Percentiles rank a stretch among this genome's conserved stretches.
Evolutionary conservation across 2,797 vertebrate species (phyloP).

Genomic region (Crocidura indochinensis): DNA sequence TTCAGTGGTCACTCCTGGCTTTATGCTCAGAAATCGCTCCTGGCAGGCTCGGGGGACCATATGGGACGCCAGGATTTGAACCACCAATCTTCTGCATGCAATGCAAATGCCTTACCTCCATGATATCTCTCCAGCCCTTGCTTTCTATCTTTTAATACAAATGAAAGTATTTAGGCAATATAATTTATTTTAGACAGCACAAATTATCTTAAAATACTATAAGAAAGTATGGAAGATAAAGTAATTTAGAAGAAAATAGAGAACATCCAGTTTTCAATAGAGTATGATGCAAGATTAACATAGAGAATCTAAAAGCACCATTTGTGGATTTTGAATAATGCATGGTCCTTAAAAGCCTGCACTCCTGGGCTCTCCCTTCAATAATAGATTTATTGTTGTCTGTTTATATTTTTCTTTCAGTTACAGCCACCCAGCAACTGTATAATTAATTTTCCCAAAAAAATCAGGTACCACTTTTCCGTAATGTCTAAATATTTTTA

Average conservation of each 20-base stretch:
- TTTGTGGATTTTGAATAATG: conserved; percentile 1
- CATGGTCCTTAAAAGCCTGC: not conserved
- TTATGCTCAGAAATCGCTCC: too few relatives aligned
- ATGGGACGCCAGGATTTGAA: too few relatives aligned
- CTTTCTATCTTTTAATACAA: not conserved
- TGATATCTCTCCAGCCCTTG: too few relatives aligned
- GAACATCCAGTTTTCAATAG: not conserved
- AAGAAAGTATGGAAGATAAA: not conserved
- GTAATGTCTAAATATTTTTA: too few relatives aligned
- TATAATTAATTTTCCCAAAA: not conserved
- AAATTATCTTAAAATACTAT: not conserved
- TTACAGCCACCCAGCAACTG: not conserved
- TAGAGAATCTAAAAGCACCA: not conserved
- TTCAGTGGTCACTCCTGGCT: too few relatives aligned
- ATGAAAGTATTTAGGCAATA: not conserved
- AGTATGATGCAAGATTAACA: not conserved
- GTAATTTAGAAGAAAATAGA: not conserved
- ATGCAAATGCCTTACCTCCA: too few relatives aligned
- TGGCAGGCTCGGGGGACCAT: too few relatives aligned
- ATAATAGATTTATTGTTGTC: not conserved
- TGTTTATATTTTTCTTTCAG: not conserved
- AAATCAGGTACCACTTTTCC: not conserved
- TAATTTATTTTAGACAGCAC: not conserved
- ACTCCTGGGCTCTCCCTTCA: not conserved
- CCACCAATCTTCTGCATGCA: too few relatives aligned